These are phyloP conservation scores for Gryllus longicercus DNA, from an alignment of 2,888 invertebrate species.

Conservation along the genomic window DNA sequence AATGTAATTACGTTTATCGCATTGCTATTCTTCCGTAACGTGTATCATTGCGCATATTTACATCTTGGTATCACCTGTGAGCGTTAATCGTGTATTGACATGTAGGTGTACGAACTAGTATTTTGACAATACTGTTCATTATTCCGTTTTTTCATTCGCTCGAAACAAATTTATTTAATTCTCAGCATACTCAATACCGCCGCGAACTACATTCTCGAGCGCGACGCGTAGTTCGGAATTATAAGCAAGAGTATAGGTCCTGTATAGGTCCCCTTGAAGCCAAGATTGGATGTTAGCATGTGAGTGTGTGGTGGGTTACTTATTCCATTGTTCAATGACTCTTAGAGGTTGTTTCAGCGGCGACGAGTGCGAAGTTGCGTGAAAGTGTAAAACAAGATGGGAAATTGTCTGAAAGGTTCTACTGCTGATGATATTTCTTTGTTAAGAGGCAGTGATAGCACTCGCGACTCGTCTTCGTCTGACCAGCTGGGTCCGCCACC, in stretches of 20 bases:
- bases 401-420: constrained; percentile 67
- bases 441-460: constrained; percentile 57
- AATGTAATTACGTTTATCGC: not conserved
- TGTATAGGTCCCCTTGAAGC: constrained; percentile 5
- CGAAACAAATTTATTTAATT: not conserved
- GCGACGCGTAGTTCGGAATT: not conserved
- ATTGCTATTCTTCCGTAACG: not conserved
- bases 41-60: not conserved
- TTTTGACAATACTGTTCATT: not conserved
- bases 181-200: not conserved
- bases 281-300: constrained; percentile 6
- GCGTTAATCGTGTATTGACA: too few relatives aligned
- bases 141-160: not conserved
- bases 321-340: constrained; percentile 9
- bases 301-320: not conserved
- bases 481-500: constrained; percentile 58
- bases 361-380: constrained; percentile 18
- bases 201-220: not conserved
- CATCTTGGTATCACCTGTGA: too few relatives aligned
- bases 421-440: constrained; percentile 63
- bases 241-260: constrained; percentile 5
- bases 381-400: constrained; percentile 52
- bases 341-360: not conserved
- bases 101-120: too few relatives aligned
- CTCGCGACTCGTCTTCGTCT: constrained; percentile 53